phyloP scores from a whole-genome alignment of 2,888 invertebrate genomes.

The Thereva nobilitata region DNA sequence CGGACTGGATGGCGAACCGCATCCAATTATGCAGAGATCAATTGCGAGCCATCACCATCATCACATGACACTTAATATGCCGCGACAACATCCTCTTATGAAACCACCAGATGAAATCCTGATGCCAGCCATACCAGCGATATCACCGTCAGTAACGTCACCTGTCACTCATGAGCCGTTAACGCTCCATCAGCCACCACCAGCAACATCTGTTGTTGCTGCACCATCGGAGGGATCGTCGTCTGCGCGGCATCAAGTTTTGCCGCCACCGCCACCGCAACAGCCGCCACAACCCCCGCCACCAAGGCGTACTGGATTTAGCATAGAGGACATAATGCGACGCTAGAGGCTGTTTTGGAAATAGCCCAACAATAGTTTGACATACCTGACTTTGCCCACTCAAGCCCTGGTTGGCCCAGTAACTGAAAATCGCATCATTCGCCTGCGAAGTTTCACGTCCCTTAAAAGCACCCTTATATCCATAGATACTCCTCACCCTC shows the following conservation, averaged over 20 bases:
- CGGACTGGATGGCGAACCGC: slow-evolving; percentile 49
- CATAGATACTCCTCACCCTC: neutral
- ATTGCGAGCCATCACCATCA: slow-evolving; percentile 39
- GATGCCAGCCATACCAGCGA: slow-evolving; percentile 41
- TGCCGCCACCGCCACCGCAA: slow-evolving; percentile 55
- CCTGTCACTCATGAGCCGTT: slow-evolving; percentile 42
- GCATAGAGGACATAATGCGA: slow-evolving; percentile 90
- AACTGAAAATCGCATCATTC: neutral
- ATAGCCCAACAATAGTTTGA: too few relatives aligned
- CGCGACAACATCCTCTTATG: slow-evolving; percentile 47
- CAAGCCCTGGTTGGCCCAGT: too few relatives aligned
- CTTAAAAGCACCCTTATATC: neutral
- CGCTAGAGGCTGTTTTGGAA: slow-evolving; percentile 61
- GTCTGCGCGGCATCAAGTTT: slow-evolving; percentile 44
- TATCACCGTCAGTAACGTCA: slow-evolving; percentile 40
- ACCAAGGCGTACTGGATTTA: slow-evolving; percentile 80
- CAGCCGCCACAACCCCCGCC: slow-evolving; percentile 55
- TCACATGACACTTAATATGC: slow-evolving; percentile 51
- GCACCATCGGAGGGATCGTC: slow-evolving; percentile 29
- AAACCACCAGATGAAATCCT: slow-evolving; percentile 43
- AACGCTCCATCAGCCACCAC: slow-evolving; percentile 40
- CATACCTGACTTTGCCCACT: too few relatives aligned
- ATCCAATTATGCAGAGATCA: slow-evolving; percentile 45
- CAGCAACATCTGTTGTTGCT: slow-evolving; percentile 36
- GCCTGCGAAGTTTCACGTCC: neutral